Conservation (phyloP, 2,888 invertebrate genomes). For the Nemotelus pantherinus region DNA sequence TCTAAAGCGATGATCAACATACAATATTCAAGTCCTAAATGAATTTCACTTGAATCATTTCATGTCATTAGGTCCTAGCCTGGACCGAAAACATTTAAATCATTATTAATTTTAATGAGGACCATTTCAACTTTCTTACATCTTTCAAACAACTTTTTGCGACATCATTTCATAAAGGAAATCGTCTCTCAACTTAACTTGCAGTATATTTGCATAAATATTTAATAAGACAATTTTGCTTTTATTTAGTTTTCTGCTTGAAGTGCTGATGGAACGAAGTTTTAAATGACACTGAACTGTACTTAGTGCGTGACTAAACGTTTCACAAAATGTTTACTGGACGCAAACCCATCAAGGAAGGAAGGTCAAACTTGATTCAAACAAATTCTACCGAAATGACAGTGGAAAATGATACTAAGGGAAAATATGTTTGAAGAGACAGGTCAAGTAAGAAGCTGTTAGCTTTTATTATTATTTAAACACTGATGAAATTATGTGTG, state of each 20-base stretch:
- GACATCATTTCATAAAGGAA: background rate
- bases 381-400: no score
- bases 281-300: background rate
- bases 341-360: no score
- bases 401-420: no score
- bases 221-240: constrained; percentile 8
- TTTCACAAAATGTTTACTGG: no score
- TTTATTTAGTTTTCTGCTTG: background rate
- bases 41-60: no score
- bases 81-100: background rate
- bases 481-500: background rate
- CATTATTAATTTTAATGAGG: constrained; percentile 2
- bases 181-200: background rate
- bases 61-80: no score
- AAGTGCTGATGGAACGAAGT: background rate
- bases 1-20: no score
- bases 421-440: no score
- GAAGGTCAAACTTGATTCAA: no score
- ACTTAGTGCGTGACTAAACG: background rate
- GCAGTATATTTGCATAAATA: constrained; percentile 14
- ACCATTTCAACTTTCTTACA: background rate
- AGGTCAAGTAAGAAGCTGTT: background rate
- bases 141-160: background rate
- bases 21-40: no score
- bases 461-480: background rate